Conservation (phyloP, 92 coral and sea anemone genomes). For the Micromussa lordhowensis region DNA sequence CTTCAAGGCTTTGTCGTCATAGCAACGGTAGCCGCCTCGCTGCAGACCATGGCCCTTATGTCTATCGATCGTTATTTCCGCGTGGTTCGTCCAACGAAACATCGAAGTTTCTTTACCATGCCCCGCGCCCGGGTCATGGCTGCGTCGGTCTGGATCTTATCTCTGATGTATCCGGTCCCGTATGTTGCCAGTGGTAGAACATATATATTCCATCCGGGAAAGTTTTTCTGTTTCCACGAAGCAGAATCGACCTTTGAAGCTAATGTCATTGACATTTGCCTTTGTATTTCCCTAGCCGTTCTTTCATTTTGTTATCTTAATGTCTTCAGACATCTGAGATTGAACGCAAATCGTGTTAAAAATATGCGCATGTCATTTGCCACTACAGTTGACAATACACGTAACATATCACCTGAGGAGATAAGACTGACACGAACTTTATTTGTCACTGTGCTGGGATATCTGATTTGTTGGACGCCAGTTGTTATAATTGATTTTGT, state of each 20-base stretch:
- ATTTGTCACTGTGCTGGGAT: constrained; percentile 39
- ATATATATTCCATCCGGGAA: constrained; percentile 56
- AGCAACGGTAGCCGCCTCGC: constrained; percentile 40
- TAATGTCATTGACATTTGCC: not conserved
- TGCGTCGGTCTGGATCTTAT: constrained; percentile 51
- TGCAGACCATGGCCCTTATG: constrained; percentile 54
- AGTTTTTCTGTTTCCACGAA: constrained; percentile 51
- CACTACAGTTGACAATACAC: not conserved
- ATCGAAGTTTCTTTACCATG: constrained; percentile 53
- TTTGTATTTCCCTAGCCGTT: constrained; percentile 5
- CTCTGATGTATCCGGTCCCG: constrained; percentile 39
- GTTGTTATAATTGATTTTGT: constrained; percentile 30
- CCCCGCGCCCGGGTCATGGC: constrained; percentile 37
- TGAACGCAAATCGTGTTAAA: constrained; percentile 26
- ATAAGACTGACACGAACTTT: constrained; percentile 29
- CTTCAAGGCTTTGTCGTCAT: constrained; percentile 47
- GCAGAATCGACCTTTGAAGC: not conserved
- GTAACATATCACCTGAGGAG: constrained; percentile 22
- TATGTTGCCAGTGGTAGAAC: constrained; percentile 38
- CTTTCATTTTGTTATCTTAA: constrained; percentile 41
- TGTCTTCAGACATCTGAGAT: constrained; percentile 18
- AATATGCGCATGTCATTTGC: not conserved
- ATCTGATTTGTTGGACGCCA: constrained; percentile 43
- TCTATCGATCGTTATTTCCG: constrained; percentile 56
- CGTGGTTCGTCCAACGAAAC: constrained; percentile 50